Evolutionary conservation across 2,888 invertebrate genomes (phyloP).

Genomic region (Philereme transversata): DNA sequence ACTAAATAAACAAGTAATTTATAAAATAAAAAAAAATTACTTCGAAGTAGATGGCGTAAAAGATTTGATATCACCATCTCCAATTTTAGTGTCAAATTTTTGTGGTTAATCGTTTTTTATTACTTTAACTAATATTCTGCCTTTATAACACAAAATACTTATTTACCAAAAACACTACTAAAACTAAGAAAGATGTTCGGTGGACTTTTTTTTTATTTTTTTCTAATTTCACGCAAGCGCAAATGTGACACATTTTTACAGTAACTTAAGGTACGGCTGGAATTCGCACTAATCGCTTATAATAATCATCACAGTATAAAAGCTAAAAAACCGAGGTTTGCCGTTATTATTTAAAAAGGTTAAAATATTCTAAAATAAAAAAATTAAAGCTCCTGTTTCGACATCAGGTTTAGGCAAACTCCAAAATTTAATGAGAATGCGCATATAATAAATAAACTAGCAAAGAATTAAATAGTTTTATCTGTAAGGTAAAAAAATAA

Average conservation of each 20-base stretch:
- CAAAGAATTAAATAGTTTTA: neutral
- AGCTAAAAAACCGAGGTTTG: constrained; percentile 42
- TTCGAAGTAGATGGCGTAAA: neutral
- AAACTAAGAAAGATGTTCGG: constrained; percentile 48
- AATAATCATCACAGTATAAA: constrained; percentile 57
- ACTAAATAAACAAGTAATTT: constrained; percentile 39
- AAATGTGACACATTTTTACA: constrained; percentile 19
- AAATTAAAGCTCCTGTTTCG: constrained; percentile 36
- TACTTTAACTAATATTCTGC: constrained; percentile 11
- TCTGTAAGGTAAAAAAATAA: neutral
- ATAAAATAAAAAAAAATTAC: constrained; percentile 12
- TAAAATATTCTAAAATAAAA: constrained; percentile 29
- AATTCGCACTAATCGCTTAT: constrained; percentile 45
- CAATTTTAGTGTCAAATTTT: constrained; percentile 7
- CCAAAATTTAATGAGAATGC: constrained; percentile 26
- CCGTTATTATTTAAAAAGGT: constrained; percentile 25
- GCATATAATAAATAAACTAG: constrained; percentile 1
- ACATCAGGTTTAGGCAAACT: constrained; percentile 35
- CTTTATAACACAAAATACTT: constrained; percentile 37
- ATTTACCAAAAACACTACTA: constrained; percentile 37
- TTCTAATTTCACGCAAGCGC: constrained; percentile 17
- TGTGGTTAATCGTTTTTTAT: constrained; percentile 1
- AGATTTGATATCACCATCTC: neutral
- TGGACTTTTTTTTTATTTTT: constrained; percentile 49
- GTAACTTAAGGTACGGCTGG: constrained; percentile 31